phyloP scores from a whole-genome alignment of 2,113 vertebrate species.

The Clinocottus analis region DNA sequence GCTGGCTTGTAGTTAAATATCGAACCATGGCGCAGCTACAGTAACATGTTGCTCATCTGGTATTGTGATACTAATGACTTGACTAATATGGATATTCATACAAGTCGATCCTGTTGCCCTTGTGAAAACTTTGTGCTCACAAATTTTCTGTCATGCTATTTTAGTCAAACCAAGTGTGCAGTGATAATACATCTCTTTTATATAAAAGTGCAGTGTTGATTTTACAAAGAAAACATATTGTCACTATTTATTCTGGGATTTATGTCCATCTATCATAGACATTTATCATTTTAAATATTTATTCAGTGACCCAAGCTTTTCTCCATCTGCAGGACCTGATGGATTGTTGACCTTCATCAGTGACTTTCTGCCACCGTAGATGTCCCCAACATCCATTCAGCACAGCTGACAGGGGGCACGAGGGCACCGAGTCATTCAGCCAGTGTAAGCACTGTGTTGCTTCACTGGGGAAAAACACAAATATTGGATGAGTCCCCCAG shows the following conservation, averaged over 20 bases:
- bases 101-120: not conserved
- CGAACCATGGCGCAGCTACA: conserved; percentile 18
- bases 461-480: conserved; percentile 70
- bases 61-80: conserved; percentile 24
- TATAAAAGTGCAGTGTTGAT: conserved; percentile 16
- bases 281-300: conserved; percentile 59
- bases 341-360: conserved; percentile 70
- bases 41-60: conserved; percentile 31
- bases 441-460: conserved; percentile 55
- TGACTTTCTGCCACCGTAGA: conserved; percentile 64
- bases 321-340: conserved; percentile 47
- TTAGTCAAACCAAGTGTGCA: conserved; percentile 1
- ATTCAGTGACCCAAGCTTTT: conserved; percentile 24
- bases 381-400: conserved; percentile 50
- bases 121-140: not conserved
- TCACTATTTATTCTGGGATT: conserved; percentile 57
- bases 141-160: not conserved
- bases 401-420: conserved; percentile 30
- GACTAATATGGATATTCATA: conserved; percentile 18
- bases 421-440: conserved; percentile 52
- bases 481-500: conserved; percentile 77
- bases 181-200: conserved; percentile 6
- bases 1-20: conserved; percentile 52
- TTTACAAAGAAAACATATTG: conserved; percentile 44
- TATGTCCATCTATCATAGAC: conserved; percentile 46